phyloP scores from a whole-genome alignment of 1,140 invertebrate species.

The Anoplophora glabripennis region DNA sequence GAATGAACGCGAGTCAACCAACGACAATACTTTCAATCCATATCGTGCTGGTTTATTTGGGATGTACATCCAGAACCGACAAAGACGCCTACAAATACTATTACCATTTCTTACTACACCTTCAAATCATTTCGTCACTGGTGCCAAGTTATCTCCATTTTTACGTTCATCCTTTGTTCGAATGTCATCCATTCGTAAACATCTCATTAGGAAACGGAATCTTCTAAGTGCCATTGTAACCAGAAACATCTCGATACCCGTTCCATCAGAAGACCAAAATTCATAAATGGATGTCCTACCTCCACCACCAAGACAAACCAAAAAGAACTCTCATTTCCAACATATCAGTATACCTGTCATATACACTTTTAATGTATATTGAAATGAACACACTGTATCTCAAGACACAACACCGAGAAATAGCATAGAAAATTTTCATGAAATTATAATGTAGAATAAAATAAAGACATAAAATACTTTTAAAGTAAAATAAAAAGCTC shows the following conservation, averaged over 20 bases:
- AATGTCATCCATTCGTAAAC: conserved; percentile 15
- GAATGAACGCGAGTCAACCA: too few species aligned
- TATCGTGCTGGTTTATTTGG: too few species aligned
- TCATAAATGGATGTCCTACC: conserved; percentile 14
- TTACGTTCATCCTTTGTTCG: conserved; percentile 7
- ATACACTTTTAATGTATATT: too few species aligned
- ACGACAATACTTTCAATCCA: too few species aligned
- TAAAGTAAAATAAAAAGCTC: too few species aligned
- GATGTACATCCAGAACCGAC: conserved; percentile 44
- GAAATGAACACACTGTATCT: too few species aligned
- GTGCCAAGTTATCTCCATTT: conserved; percentile 9
- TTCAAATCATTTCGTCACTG: conserved; percentile 8
- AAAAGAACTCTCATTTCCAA: not conserved
- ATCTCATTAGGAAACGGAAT: conserved; percentile 17
- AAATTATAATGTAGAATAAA: too few species aligned
- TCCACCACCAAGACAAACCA: not conserved
- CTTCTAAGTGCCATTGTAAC: conserved; percentile 13
- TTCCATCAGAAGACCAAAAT: conserved; percentile 15
- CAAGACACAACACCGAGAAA: too few species aligned
- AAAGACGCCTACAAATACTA: conserved; percentile 41
- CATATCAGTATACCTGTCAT: too few species aligned
- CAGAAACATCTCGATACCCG: conserved; percentile 5
- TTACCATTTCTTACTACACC: conserved; percentile 36
- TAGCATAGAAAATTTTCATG: too few species aligned
- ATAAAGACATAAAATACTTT: too few species aligned